Percentiles rank a stretch among this genome's conserved stretches.
Conservation (phyloP, 2,113 vertebrate genomes). For the Esox niger region DNA sequence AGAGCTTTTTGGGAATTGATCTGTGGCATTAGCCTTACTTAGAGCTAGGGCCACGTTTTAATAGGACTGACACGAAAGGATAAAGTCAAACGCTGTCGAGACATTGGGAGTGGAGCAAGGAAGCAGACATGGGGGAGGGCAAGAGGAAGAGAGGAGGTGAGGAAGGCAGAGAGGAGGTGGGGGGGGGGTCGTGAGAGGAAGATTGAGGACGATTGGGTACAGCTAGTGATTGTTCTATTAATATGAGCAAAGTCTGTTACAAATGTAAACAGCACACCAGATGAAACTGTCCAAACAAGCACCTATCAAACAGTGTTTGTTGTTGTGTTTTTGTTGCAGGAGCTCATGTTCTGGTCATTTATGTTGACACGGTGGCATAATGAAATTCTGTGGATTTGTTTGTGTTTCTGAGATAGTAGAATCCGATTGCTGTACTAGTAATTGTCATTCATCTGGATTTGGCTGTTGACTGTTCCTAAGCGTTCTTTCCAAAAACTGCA, state of each 20-base stretch:
- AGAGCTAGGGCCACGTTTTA: conserved; percentile 42
- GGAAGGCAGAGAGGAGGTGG: neutral
- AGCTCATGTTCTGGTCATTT: no score
- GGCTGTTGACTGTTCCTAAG: conserved; percentile 26
- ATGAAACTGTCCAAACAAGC: neutral
- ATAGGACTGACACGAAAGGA: conserved; percentile 39
- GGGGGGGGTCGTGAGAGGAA: neutral
- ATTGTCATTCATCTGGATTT: neutral
- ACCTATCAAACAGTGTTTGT: conserved; percentile 5
- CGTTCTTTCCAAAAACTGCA: conserved; percentile 11
- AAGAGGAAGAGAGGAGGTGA: neutral
- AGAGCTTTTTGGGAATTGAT: conserved; percentile 37
- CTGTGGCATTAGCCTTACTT: conserved; percentile 31
- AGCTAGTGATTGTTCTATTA: neutral
- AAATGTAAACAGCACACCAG: neutral
- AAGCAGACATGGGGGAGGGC: neutral
- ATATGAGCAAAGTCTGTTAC: neutral
- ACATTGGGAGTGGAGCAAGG: neutral
- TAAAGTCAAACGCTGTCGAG: conserved; percentile 21
- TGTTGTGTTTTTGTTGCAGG: neutral
- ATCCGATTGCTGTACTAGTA: no score
- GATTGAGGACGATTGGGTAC: neutral
- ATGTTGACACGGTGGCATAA: neutral
- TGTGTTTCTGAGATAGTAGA: no score
- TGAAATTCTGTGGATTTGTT: conserved; percentile 3